Percentiles rank a stretch among this genome's conserved stretches.
Conservation (phyloP, 2,113 vertebrate genomes). For the Halcyon senegalensis region DNA sequence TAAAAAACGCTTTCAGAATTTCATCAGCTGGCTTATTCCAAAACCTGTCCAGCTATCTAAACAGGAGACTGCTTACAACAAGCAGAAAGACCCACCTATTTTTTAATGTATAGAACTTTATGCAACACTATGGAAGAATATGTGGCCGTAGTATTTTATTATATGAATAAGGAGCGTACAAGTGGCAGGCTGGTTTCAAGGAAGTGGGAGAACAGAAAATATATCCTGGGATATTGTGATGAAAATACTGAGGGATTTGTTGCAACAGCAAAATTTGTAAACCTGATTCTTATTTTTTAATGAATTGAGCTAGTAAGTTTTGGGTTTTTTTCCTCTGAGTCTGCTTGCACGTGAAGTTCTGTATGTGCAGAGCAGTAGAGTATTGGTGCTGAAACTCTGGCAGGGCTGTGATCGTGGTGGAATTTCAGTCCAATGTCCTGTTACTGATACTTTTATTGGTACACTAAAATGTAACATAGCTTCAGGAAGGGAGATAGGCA, state of each 20-base stretch:
- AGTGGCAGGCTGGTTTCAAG: not conserved
- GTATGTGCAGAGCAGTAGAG: not conserved
- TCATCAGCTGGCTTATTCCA: not conserved
- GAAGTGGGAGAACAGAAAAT: not conserved
- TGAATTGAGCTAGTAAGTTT: not conserved
- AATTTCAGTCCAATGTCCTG: not conserved
- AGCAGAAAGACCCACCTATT: not conserved
- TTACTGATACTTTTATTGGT: not conserved
- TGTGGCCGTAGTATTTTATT: not conserved
- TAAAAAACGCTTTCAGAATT: not conserved
- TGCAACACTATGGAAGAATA: not conserved
- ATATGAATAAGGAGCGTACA: not conserved
- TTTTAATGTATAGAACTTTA: not conserved
- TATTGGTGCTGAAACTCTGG: not conserved
- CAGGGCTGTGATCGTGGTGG: accelerated
- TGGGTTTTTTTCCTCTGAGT: not conserved
- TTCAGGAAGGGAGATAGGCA: not conserved
- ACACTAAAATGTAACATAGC: not conserved
- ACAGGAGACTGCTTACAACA: not conserved
- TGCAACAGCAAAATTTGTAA: not conserved
- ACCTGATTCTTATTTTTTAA: not conserved
- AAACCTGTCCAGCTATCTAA: not conserved
- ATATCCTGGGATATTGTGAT: not conserved
- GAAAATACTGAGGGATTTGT: not conserved
- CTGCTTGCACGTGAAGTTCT: not conserved